Base-by-base conservation (phyloP, 2,888 invertebrate genomes). In the Drosophila mimica region DNA sequence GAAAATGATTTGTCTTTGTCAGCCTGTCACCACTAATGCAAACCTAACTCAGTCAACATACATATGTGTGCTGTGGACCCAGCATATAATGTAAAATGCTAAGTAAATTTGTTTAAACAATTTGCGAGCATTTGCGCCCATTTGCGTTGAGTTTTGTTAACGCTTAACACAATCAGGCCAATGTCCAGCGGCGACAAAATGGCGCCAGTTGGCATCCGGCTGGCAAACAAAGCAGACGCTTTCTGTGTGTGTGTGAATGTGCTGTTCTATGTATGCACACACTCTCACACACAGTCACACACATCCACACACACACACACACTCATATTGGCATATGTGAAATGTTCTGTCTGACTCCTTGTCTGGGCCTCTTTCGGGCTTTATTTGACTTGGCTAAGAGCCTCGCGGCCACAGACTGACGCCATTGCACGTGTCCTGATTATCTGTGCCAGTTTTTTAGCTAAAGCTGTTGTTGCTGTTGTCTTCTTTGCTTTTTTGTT, bases 351-450 rank as follows among this genome's bases (percentile, higher is more conserved):
- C 65, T 77, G 70, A 70, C 80, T 75, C 49, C 62, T 64, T 67
- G 74, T 70, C 80, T 77, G 70, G 52, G 70, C 52, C 43, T 76
- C 68, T 68, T 70, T 74, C 51, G 81, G 81, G 73, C 66, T 63
- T 68, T 77, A 63, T 82, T 75, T 75, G 82, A 72, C 54, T 68
- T 72, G 59, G 60, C 69, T 61, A 66, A 54, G 68, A 57, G 72
- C 53, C 82, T 59, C 62, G 74, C 70, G 79, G 72, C 64, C 83
- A 74, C 65, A 70, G 75, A 67, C 77, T 79, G 77, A 67, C 79
- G 77, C 70, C 77, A 70, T 59, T 68, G 81, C 83, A 82, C 77
- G 80, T 82, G 70, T 80, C 71, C 71, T 62, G 65, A 49, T 61
- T 70, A 60, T 76, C 58, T 76, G 43, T 68, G 49, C 57, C 76